Base-by-base conservation (phyloP, 2,113 vertebrate genomes). In the Chauna torquata region DNA sequence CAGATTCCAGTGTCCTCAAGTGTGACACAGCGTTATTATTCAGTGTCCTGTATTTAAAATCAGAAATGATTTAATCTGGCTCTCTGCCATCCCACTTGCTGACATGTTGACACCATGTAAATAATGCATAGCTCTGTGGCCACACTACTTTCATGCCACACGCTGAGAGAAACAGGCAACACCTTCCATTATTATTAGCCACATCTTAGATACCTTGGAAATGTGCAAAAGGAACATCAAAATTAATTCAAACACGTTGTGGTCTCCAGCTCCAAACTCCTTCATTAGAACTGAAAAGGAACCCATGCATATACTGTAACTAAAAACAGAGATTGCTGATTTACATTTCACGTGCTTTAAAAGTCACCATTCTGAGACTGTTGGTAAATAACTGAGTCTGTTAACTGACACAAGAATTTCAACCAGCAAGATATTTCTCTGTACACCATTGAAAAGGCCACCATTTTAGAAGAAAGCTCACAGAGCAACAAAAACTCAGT, bases 41-140 rank as follows among this genome's bases (percentile, higher is more conserved):
- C 82, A 80, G 68, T 89, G 81, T 85, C 44, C 86, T 80, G 75
- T 58, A 86, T 86, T 88, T 86, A 88, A 95, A 95, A 87, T 70
- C 89, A 89, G 54, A 75, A 79, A 42, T 83, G 54, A 88, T 94
- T 97, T 90, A 86, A 79, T 65, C 90, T 94, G 94, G 62, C 86
- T 40, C 25, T 50, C 87, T 95, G 82, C 91, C 92, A 94, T 52
- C 70, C 92, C 85, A 81, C 74, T 93, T 82, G 59, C 81, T 95
- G 91, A 93, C 71, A 59, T 55, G 59, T 78, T 96, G 84, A 88
- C 91, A 95, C 58, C 76, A 82, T 75, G 91, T 89, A 96, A 97
- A 96, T 94, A 93, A 95, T 47, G 66, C 89, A 74, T 74, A 92
- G 62, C 71, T 94, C 38, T 89, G 44, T 74, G 68, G 66, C 80